Percentiles rank a stretch among this genome's conserved stretches.
Conservation (phyloP, 2,888 invertebrate species). For the Acheta domesticus region DNA sequence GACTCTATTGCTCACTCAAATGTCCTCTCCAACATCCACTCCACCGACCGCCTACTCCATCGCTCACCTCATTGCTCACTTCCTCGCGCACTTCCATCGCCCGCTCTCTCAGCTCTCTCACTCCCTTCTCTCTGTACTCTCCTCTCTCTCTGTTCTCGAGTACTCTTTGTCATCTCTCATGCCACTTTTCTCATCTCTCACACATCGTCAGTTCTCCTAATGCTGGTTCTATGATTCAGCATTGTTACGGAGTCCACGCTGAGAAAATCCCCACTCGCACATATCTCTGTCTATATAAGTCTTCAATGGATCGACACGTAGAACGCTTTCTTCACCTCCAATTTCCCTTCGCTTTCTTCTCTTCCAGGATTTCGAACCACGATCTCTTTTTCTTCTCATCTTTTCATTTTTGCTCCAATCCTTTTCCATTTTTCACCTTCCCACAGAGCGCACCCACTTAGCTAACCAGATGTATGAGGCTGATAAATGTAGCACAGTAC, state of each 20-base stretch:
- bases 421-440: neutral
- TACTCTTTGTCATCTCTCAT: neutral
- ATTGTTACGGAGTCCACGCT: neutral
- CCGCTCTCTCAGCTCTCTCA: neutral
- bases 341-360: neutral
- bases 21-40: too few relatives aligned
- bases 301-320: too few relatives aligned
- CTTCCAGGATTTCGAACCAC: neutral
- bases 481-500: too few relatives aligned
- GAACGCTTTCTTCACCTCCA: too few relatives aligned
- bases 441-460: too few relatives aligned
- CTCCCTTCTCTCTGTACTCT: neutral
- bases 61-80: too few relatives aligned
- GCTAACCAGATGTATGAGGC: too few relatives aligned
- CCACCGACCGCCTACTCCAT: too few relatives aligned
- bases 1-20: too few relatives aligned
- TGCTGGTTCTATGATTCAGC: neutral
- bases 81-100: neutral
- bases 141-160: neutral
- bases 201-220: neutral
- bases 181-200: neutral
- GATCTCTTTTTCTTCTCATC: neutral
- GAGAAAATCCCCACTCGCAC: neutral
- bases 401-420: neutral
- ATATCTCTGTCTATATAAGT: too few relatives aligned